phyloP scores from a whole-genome alignment of 2,888 invertebrate genomes.

The Steinernema hermaphroditum region DNA sequence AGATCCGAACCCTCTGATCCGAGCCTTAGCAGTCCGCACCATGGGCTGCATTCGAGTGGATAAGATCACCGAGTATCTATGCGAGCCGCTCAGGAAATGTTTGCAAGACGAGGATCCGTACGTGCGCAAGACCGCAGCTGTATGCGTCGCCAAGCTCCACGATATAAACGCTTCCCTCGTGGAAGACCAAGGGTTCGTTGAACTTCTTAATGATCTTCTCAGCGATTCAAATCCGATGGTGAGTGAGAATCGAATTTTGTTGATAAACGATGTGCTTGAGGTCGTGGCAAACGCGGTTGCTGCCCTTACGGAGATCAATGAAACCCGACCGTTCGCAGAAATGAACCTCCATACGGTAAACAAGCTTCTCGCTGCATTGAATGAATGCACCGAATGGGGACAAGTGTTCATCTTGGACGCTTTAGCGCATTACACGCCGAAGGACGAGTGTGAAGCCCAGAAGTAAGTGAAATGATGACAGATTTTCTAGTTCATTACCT shows the following conservation, averaged over 20 bases:
- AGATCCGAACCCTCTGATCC: constrained; percentile 96
- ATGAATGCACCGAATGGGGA: constrained; percentile 88
- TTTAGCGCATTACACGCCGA: constrained; percentile 91
- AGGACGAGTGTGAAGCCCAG: constrained; percentile 95
- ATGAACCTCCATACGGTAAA: constrained; percentile 97
- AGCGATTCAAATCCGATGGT: constrained; percentile 99
- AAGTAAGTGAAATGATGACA: constrained; percentile 67
- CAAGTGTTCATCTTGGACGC: constrained; percentile 87
- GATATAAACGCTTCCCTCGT: constrained; percentile 82
- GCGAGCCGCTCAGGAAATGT: constrained; percentile 87
- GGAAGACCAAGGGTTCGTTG: constrained; percentile 84
- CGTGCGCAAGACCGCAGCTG: constrained; percentile 96
- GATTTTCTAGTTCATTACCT: background rate
- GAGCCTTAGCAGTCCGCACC: constrained; percentile 94
- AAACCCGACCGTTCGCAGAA: constrained; percentile 90
- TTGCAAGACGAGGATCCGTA: constrained; percentile 89
- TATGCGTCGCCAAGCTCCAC: constrained; percentile 97
- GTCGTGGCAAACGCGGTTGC: constrained; percentile 98
- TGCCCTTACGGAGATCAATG: constrained; percentile 95
- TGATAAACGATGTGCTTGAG: constrained; percentile 64
- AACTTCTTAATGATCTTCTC: constrained; percentile 90
- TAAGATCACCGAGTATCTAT: constrained; percentile 98
- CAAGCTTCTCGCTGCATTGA: constrained; percentile 92
- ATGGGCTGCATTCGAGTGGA: constrained; percentile 99
- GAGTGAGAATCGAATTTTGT: constrained; percentile 3